Base-by-base conservation (phyloP, 2,888 invertebrate species). In the Geotrupes spiniger region DNA sequence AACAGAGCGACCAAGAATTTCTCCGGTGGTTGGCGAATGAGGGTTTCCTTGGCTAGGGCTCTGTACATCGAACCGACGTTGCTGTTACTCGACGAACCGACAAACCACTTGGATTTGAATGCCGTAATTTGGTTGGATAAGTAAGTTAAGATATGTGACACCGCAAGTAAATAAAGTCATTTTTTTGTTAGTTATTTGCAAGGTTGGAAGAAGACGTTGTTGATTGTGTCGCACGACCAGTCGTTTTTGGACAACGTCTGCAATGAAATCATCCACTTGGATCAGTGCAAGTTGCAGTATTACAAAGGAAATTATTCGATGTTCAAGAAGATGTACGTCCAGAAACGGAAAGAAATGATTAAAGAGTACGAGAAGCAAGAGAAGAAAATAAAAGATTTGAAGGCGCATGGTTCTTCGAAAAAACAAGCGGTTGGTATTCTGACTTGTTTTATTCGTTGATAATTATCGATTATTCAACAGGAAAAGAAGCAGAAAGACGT, bases 71-170 rank as follows among this genome's bases (percentile, higher is more conserved):
- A 98, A 74, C 99, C 99, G 0, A 97, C 98, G 1, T 76, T 99
- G n/a, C 76, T 99, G 16, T 78, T 99, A 71, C 84, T 99, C 25
- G 99, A 99, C 75, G 99, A 99, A 80, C 99, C 99, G 56, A 99
- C 99, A 0, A 99, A 99, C 76, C 99, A 99, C 75, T 85, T 99
- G 63, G 99, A 99, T 80, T 79, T 99, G 49, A 99, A 99, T 69
- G 99, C 99, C 57, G 99, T 99, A 40, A 99, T 99, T 79, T 99
- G 99, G 99, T 80, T 99, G 46, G 99, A 99, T 70, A 98, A 99
- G 88, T 92, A 75, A 79, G 84, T 76, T 46, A 27, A 21, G 43
- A 43, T 15, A 10, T 39, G n/a, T 21, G 45, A 44, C 11, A 36
- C 10, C 38, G 29, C 10, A 31, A 46, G 25, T 28, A 36, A 41